These are phyloP conservation scores for Mallotus villosus DNA, from an alignment of 2,797 vertebrate species.

Conservation along the genomic window DNA sequence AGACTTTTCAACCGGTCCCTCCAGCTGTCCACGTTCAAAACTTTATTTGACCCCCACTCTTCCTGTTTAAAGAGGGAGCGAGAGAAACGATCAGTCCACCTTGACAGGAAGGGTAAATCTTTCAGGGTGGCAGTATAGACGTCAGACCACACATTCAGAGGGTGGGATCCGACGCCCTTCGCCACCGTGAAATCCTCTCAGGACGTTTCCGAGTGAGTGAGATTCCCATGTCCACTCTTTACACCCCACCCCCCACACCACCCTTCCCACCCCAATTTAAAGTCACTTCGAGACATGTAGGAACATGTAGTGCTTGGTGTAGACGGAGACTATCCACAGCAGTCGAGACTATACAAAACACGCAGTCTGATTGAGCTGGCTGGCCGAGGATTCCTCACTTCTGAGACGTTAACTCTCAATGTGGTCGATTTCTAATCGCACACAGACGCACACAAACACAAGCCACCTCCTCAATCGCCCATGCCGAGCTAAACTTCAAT, in stretches of 20 bases:
- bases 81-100: neutral
- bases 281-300: neutral
- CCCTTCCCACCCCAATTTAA: too few relatives aligned
- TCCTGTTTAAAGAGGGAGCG: slow-evolving; percentile 8
- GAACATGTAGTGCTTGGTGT: neutral
- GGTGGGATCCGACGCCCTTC: slow-evolving; percentile 22
- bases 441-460: neutral
- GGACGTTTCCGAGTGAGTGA: slow-evolving; percentile 25
- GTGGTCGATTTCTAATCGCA: neutral
- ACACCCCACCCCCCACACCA: neutral
- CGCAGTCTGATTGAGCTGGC: neutral
- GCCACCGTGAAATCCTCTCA: slow-evolving; percentile 22
- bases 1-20: neutral
- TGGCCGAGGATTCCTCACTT: neutral
- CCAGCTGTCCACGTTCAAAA: neutral
- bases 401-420: neutral
- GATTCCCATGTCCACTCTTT: slow-evolving; percentile 13
- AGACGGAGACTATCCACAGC: too few relatives aligned
- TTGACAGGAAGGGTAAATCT: slow-evolving; percentile 17
- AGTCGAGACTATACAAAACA: neutral
- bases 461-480: slow-evolving; percentile 16
- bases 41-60: slow-evolving; percentile 1
- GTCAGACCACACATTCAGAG: slow-evolving; percentile 25
- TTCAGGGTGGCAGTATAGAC: slow-evolving; percentile 11
- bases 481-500: neutral